Evolutionary conservation across 2,797 vertebrate species (phyloP).

Genomic region (Mormyrops attenuatus): DNA sequence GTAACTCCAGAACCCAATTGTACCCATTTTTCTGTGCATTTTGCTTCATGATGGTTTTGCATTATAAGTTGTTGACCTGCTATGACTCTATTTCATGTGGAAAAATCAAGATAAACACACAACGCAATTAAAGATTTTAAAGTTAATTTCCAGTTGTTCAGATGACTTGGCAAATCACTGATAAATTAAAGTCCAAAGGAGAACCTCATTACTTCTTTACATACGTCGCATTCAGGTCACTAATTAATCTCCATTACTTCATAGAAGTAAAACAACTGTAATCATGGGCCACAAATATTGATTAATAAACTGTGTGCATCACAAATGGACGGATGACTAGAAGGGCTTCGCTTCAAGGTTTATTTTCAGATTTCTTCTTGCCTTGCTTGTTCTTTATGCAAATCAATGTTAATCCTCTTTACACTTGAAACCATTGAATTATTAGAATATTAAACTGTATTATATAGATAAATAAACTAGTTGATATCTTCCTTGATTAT

Average conservation of each 20-base stretch:
- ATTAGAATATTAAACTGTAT: constrained; percentile 39
- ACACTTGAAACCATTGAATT: constrained; percentile 47
- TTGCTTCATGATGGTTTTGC: constrained; percentile 42
- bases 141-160: constrained; percentile 57
- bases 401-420: constrained; percentile 55
- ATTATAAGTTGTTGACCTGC: constrained; percentile 37
- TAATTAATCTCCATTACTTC: constrained; percentile 88
- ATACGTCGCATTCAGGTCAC: constrained; percentile 77
- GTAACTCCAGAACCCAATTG: constrained; percentile 29
- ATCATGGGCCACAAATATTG: constrained; percentile 87
- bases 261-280: constrained; percentile 77
- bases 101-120: constrained; percentile 45
- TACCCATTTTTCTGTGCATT: constrained; percentile 39
- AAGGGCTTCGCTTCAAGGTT: constrained; percentile 60
- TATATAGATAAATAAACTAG: constrained; percentile 9
- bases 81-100: constrained; percentile 29
- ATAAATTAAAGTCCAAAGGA: constrained; percentile 74
- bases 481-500: constrained; percentile 42
- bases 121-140: constrained; percentile 52
- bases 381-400: constrained; percentile 58
- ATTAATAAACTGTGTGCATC: constrained; percentile 82
- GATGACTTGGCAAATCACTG: constrained; percentile 80
- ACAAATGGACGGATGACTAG: constrained; percentile 64
- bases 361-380: constrained; percentile 52
- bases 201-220: constrained; percentile 78